Conservation (phyloP, 2,113 vertebrate genomes). For the Oryzias melastigma region DNA sequence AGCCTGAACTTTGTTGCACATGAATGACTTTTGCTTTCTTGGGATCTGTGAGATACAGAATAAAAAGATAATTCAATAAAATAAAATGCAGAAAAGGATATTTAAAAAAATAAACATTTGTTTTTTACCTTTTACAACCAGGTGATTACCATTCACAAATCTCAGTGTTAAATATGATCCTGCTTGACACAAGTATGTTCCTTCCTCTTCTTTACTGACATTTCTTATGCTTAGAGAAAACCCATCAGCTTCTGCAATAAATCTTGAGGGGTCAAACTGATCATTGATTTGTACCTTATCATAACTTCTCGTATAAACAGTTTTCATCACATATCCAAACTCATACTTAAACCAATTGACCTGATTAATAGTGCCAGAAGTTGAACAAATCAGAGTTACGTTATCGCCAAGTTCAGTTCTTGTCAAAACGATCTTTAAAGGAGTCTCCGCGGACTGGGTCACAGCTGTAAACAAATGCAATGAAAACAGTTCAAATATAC, state of each 20-base stretch:
- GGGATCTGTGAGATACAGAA: not conserved
- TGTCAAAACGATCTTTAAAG: conserved; percentile 16
- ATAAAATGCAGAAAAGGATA: not conserved
- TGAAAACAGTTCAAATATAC: not conserved
- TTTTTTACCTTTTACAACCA: conserved; percentile 34
- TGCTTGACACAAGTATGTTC: conserved; percentile 42
- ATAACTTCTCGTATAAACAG: not conserved
- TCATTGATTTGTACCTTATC: fast-evolving
- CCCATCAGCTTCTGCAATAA: fast-evolving
- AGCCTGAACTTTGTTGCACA: conserved; percentile 4
- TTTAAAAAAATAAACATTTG: not conserved
- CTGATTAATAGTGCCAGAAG: fast-evolving
- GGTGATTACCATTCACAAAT: not conserved
- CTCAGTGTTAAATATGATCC: not conserved
- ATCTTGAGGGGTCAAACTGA: conserved; percentile 14
- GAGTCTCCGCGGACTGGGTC: not conserved
- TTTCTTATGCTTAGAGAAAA: conserved; percentile 24
- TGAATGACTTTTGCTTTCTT: not conserved
- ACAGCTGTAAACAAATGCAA: conserved; percentile 23
- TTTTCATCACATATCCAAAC: conserved; percentile 32
- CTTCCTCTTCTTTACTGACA: conserved; percentile 48
- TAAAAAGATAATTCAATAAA: not conserved
- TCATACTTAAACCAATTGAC: conserved; percentile 37
- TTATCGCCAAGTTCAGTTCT: conserved; percentile 15
- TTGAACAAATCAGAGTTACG: conserved; percentile 19